Conservation (phyloP, 2,888 invertebrate genomes). For the Sphaerophoria rueppellii region DNA sequence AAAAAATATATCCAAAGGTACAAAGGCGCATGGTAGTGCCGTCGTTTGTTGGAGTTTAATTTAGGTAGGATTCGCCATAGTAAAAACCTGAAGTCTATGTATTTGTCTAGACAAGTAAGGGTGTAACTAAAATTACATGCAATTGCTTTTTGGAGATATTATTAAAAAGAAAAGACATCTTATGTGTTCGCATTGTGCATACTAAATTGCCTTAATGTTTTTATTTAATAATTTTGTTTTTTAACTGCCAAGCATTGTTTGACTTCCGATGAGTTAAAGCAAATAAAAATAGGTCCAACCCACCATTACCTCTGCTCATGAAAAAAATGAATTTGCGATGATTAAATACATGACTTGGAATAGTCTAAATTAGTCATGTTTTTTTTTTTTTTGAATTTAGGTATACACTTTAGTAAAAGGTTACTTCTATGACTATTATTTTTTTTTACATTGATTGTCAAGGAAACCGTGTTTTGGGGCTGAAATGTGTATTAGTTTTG, state of each 20-base stretch:
- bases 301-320: conserved; percentile 3
- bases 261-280: conserved; percentile 14
- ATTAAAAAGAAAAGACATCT: not conserved
- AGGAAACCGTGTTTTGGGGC: not conserved
- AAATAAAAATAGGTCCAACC: conserved; percentile 1
- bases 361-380: conserved; percentile 21
- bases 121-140: conserved; percentile 7
- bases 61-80: conserved; percentile 6
- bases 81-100: conserved; percentile 10
- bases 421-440: too few relatives aligned
- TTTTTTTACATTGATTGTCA: not conserved
- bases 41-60: conserved; percentile 5
- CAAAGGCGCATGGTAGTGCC: conserved; percentile 54
- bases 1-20: not conserved
- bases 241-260: not conserved
- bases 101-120: conserved; percentile 34
- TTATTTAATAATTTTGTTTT: not conserved
- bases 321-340: not conserved
- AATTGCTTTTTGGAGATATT: not conserved
- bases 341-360: conserved; percentile 5
- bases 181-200: not conserved
- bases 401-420: not conserved
- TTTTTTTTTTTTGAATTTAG: not conserved
- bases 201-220: conserved; percentile 2
- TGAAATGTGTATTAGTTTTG: too few relatives aligned